Evolutionary conservation across 2,113 vertebrate species (phyloP).

Genomic region (Mesembrinibis cayennensis): DNA sequence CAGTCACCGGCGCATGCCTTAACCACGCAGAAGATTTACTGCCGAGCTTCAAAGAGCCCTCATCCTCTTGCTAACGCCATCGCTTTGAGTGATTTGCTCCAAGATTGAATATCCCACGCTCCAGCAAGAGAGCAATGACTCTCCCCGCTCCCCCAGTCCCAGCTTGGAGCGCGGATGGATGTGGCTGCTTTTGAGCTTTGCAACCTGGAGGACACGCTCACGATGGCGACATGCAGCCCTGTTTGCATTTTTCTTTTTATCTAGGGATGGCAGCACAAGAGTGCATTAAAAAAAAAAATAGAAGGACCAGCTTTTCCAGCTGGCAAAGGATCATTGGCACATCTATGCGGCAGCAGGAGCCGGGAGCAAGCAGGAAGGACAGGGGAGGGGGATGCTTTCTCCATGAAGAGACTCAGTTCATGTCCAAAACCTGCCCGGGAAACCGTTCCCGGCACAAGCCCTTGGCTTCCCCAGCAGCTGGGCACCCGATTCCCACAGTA

Average conservation of each 20-base stretch:
- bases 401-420: neutral
- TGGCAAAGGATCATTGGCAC: neutral
- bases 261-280: neutral
- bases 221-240: rapidly evolving
- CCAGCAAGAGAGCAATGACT: neutral
- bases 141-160: neutral
- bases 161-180: rapidly evolving
- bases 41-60: neutral
- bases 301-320: neutral
- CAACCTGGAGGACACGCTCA: rapidly evolving
- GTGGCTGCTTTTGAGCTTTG: neutral
- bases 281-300: neutral
- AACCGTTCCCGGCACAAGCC: neutral
- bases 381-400: neutral
- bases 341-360: neutral
- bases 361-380: neutral
- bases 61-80: neutral
- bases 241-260: neutral
- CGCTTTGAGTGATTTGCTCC: neutral
- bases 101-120: rapidly evolving
- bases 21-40: neutral
- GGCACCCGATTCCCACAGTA: neutral
- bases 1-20: neutral
- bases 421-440: slow-evolving; percentile 21
- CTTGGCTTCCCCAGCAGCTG: neutral